A percentile compares a stretch with the other conserved stretches of the same genome.
These are phyloP conservation scores for Sinocyclocheilus anophthalmus DNA, from an alignment of 2,113 vertebrate species.

Conservation along the genomic window DNA sequence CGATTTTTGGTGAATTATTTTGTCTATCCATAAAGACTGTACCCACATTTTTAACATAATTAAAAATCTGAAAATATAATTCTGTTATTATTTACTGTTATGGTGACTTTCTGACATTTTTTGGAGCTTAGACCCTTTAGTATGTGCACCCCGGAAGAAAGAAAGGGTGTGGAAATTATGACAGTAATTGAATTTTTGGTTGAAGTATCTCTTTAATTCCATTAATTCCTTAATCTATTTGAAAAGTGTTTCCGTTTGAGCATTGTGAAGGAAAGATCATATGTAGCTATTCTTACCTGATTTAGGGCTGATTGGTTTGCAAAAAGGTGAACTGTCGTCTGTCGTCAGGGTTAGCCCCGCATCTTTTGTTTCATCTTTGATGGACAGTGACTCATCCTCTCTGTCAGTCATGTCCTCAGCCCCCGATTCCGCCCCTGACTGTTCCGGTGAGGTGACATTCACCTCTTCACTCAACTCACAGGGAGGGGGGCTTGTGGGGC, in stretches of 20 bases:
- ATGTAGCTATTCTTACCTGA: slow-evolving; percentile 78
- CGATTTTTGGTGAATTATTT: no score
- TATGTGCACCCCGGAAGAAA: background rate
- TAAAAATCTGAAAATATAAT: no score
- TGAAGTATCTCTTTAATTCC: background rate
- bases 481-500: slow-evolving; percentile 69
- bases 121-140: background rate
- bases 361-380: no score
- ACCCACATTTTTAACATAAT: no score
- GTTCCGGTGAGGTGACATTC: slow-evolving; percentile 90
- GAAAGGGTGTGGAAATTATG: no score
- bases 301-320: slow-evolving; percentile 90
- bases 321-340: no score
- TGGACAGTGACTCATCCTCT: slow-evolving; percentile 80
- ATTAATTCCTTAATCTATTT: background rate
- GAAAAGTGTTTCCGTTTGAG: background rate
- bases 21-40: no score
- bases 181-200: background rate
- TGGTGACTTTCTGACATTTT: no score
- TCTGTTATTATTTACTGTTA: no score
- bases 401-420: slow-evolving; percentile 87
- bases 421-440: slow-evolving; percentile 90
- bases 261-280: no score
- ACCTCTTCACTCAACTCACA: slow-evolving; percentile 83
- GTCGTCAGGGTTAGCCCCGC: no score